Percentiles rank a stretch among this genome's conserved stretches.
Conservation (phyloP, 2,888 invertebrate genomes). For the Octonoba sinensis region DNA sequence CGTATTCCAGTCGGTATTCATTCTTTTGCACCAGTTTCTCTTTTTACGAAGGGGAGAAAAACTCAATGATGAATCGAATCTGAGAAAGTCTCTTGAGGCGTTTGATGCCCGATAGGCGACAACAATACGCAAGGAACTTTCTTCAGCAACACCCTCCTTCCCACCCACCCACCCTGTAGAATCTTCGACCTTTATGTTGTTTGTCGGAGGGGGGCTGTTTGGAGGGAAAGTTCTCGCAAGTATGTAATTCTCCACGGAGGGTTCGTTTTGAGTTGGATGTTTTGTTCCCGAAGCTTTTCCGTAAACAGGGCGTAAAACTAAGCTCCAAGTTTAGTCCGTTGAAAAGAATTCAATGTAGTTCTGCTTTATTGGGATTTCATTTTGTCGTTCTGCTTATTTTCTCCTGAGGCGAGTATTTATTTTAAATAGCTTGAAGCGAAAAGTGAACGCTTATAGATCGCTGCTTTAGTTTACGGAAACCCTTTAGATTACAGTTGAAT, state of each 20-base stretch:
- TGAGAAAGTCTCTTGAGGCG: slow-evolving; percentile 38
- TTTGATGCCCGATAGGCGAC: slow-evolving; percentile 45
- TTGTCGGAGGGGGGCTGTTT: background rate
- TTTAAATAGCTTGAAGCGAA: no score
- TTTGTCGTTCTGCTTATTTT: no score
- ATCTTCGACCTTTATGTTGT: slow-evolving; percentile 1
- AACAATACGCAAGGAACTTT: slow-evolving; percentile 19
- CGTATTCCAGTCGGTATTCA: slow-evolving; percentile 8
- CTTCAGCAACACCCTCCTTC: background rate
- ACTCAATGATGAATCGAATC: slow-evolving; percentile 50
- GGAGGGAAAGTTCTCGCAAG: slow-evolving; percentile 1
- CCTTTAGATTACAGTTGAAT: no score
- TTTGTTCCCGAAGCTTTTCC: slow-evolving; percentile 35
- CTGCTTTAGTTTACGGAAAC: no score
- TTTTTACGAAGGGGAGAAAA: slow-evolving; percentile 12
- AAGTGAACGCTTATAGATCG: no score
- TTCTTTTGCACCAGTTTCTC: no score
- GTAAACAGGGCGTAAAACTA: slow-evolving; percentile 54
- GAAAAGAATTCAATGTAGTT: no score
- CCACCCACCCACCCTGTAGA: background rate
- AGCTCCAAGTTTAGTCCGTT: slow-evolving; percentile 20
- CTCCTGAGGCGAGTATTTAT: no score
- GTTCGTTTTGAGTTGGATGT: slow-evolving; percentile 43
- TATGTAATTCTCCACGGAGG: slow-evolving; percentile 35
- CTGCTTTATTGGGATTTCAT: no score